Evolutionary conservation across 92 coral and sea anemone genomes (phyloP).

Genomic region (Zoanthus solanderi): DNA sequence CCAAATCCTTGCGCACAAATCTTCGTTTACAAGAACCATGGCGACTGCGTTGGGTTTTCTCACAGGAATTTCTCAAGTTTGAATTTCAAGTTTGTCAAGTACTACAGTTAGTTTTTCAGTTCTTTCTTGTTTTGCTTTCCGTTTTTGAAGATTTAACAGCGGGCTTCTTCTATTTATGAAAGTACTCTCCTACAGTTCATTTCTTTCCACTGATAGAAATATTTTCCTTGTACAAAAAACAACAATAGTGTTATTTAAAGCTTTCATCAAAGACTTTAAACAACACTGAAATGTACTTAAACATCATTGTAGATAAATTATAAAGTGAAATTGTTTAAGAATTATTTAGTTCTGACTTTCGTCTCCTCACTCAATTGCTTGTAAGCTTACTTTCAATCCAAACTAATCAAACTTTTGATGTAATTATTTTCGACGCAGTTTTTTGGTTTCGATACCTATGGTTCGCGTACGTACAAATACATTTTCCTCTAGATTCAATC

Average conservation of each 20-base stretch:
- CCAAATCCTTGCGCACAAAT: background rate
- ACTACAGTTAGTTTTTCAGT: no score
- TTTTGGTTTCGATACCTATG: background rate
- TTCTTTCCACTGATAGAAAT: background rate
- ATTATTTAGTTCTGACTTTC: background rate
- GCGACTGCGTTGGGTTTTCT: background rate
- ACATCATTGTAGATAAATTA: background rate
- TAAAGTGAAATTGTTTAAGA: background rate
- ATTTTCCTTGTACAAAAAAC: background rate
- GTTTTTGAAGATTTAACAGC: no score
- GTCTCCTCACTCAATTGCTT: background rate
- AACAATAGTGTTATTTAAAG: background rate
- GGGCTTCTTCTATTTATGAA: no score
- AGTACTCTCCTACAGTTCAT: no score
- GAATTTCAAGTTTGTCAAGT: no score
- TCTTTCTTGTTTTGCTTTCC: no score
- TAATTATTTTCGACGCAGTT: background rate
- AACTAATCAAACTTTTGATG: background rate
- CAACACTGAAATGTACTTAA: background rate
- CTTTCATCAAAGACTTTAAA: background rate
- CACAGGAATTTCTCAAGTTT: no score
- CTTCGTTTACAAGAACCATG: background rate
- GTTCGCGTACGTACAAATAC: background rate
- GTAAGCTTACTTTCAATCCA: background rate
- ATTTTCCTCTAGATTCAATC: no score